Conservation (phyloP, 2,113 vertebrate genomes). For the Paracyprichromis sp. region DNA sequence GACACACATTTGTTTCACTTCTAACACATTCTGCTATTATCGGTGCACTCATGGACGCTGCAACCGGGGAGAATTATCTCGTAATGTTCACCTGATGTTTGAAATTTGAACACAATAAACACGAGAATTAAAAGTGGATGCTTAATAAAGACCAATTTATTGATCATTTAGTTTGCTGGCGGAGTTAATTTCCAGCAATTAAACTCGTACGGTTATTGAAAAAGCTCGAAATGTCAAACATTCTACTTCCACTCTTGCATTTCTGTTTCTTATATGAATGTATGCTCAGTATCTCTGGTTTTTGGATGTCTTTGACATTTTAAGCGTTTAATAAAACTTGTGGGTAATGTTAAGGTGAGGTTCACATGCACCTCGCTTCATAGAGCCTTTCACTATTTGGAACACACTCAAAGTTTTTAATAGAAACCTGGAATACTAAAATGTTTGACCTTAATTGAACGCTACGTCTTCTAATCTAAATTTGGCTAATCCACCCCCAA, state of each 20-base stretch:
- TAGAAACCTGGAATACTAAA: background rate
- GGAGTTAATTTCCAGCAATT: background rate
- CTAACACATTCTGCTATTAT: background rate
- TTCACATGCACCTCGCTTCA: background rate
- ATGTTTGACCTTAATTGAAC: too few species aligned
- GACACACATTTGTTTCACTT: background rate
- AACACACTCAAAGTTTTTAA: background rate
- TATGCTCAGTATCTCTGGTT: background rate
- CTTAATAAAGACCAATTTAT: background rate
- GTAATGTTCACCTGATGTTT: background rate
- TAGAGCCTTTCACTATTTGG: background rate
- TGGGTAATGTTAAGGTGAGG: background rate
- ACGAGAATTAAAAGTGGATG: background rate
- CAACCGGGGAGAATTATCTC: background rate
- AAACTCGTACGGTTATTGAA: background rate
- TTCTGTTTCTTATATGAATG: background rate
- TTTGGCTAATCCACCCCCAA: too few species aligned
- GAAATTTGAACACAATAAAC: background rate
- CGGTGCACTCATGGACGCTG: background rate
- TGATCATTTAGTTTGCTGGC: background rate
- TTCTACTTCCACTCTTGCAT: background rate
- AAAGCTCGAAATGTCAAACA: background rate
- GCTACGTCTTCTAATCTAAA: too few species aligned
- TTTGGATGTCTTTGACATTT: background rate
- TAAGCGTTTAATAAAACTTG: background rate